Evolutionary conservation across 1,140 invertebrate species (phyloP).

Genomic region (Ctenoplectra terminalis): DNA sequence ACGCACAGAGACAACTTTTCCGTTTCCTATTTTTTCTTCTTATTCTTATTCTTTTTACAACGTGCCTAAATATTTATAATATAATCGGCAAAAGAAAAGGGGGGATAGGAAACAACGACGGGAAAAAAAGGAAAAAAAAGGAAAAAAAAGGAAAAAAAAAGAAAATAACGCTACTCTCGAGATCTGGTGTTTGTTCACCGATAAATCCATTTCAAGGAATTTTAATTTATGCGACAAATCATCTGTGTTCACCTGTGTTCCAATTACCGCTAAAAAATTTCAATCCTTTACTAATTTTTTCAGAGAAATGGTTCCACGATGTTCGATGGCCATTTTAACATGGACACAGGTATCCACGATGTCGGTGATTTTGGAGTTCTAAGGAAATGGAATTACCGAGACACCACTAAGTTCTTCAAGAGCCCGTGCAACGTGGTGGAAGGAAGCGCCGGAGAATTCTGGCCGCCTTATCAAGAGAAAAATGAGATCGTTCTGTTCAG

Average conservation of each 20-base stretch:
- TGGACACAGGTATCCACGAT: conserved; percentile 86
- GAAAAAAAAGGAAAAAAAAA: no score
- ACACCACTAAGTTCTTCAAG: conserved; percentile 85
- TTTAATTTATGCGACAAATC: no score
- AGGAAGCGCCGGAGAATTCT: conserved; percentile 91
- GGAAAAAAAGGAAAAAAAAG: no score
- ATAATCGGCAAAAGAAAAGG: no score
- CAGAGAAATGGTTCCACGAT: conserved; percentile 89
- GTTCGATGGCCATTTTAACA: conserved; percentile 89
- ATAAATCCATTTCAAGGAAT: not conserved
- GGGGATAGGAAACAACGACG: no score
- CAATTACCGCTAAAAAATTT: no score
- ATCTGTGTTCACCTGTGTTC: no score
- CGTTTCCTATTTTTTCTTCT: no score
- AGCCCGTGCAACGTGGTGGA: conserved; percentile 84
- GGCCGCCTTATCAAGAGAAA: conserved; percentile 85
- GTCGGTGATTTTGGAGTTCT: conserved; percentile 86
- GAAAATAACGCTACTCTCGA: no score
- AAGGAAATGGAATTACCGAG: conserved; percentile 87
- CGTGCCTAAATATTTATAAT: not conserved
- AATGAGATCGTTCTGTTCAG: conserved; percentile 86
- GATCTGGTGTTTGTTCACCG: no score
- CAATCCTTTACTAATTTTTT: not conserved
- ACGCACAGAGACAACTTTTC: not conserved
- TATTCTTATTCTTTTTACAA: no score